Percentiles rank a stretch among this genome's conserved stretches.
Evolutionary conservation across 1,140 invertebrate species (phyloP).

Genomic region (Dinothrombium tinctorium): DNA sequence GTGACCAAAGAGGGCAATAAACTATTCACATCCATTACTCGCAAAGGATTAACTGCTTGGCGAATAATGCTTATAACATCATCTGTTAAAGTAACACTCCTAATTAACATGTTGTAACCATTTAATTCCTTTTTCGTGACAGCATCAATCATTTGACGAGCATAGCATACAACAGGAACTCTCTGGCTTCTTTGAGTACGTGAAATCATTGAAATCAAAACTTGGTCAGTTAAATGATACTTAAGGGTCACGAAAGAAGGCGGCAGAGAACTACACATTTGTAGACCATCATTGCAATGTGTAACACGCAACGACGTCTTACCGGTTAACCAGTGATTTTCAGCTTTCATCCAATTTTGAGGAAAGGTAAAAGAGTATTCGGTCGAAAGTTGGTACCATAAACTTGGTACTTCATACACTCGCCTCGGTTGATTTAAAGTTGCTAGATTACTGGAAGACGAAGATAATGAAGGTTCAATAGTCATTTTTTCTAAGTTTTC

Average conservation of each 20-base stretch:
- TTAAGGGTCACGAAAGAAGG: constrained; percentile 6
- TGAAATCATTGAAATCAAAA: constrained; percentile 2
- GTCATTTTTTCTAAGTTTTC: no score
- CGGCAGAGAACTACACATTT: constrained; percentile 8
- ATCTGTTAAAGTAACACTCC: constrained; percentile 2
- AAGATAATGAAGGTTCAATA: no score
- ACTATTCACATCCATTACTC: constrained; percentile 1
- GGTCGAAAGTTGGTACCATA: constrained; percentile 2
- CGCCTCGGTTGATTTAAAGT: no score
- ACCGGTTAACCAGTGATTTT: constrained; percentile 2
- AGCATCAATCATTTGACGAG: background rate
- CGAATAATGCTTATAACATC: background rate
- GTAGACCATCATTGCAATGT: constrained; percentile 10
- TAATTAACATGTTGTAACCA: constrained; percentile 4
- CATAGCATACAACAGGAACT: constrained; percentile 10
- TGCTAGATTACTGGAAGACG: no score
- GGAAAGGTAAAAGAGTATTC: background rate
- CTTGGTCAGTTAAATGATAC: constrained; percentile 4
- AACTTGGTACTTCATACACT: no score
- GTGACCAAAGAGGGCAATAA: background rate
- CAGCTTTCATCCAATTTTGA: constrained; percentile 10
- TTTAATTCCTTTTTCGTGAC: background rate
- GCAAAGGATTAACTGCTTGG: constrained; percentile 7
- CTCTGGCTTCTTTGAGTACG: constrained; percentile 3
- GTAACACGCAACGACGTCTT: constrained; percentile 4